Base-by-base conservation (phyloP, 2,113 vertebrate genomes). In the Orcinus orca region DNA sequence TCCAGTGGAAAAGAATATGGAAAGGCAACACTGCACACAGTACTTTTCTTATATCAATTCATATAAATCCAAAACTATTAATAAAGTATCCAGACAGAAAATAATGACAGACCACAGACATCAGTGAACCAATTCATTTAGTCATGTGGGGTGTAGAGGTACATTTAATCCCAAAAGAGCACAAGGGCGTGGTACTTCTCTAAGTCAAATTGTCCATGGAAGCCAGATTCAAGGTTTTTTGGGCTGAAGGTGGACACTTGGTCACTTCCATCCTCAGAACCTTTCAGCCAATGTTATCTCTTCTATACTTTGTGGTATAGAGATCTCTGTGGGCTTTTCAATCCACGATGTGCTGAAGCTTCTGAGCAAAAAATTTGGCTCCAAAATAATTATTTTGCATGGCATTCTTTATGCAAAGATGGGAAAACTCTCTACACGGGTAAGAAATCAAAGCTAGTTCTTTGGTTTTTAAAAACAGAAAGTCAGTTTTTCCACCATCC, bases 401-500 rank as follows among this genome's bases (percentile, higher is more conserved):
- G 33, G 8, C 0, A 87, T 92, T 91, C 23, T 89, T 96, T 77
- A 71, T 38, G 53, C 8, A 84, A 85, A 93, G 7, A 86, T 36
- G 6, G 70, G 2, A 85, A 81, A 95, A 74, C 10, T 80, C 23
- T 86, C 36, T 89, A 93, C 8, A 29, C 38, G 7, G 47, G 20
- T 73, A 90, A 83, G 67, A 95, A 95, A 88, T 62, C 15, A 85
- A 87, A 92, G 67, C 11, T n/a, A 97, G 7, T 38, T 82, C 13
- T 88, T 47, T 67, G 18, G 17, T 82, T 68, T 85, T 85, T n/a
- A 62, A 91, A 88, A 91, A 85, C 9, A 95, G 15, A 55, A 92
- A 95, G 53, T 67, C 65, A 95, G 65, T 81, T 93, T 86, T 79
- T 26, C 21, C 20, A 79, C 29, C 29, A 25, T 17, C 36, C 63